Base-by-base conservation (phyloP, 2,888 invertebrate genomes). In the Bhutanitis thaidina region DNA sequence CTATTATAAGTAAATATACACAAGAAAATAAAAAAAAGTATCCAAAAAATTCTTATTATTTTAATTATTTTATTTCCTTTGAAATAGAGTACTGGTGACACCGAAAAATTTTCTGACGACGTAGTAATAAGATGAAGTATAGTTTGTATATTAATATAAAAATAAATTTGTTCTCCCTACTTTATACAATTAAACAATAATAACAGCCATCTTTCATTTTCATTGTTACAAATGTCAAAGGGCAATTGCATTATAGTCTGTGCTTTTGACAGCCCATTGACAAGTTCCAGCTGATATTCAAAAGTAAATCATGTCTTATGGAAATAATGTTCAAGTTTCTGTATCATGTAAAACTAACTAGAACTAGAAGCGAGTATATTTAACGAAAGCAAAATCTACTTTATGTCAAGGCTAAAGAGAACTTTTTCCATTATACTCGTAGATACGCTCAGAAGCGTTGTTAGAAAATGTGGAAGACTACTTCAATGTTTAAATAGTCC, bases 141-240 rank as follows among this genome's bases (percentile, higher is more conserved):
- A 20, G 20, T 20, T 20, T 20, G 20, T 20, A 20, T 20, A 3
- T 20, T 36, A 27, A 14, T 29, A 27, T 27, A 27, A 27, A 27
- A 4, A 27, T 8, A 27, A 27, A 7, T 27, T 27, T 34, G 1
- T 10, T 12, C n/a, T 10, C 34, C 34, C 43, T 39, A 41, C 15
- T 43, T 12, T 43, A 13, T 29, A 39, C 30, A 29, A 47, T 47
- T 43, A 43, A 52, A 48, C 29, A 43, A 52, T 39, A 48, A 34
- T 35, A 52, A 39, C 25, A 36, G 38, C 43, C 55, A 69, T 67
- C 61, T 62, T 64, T 69, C 65, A 67, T 65, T 55, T 57, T 48
- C 53, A 60, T 67, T 62, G 62, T 59, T 44, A 54, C 53, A 55
- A 58, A 64, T 65, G 69, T 68, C 66, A 65, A 61, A 69, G 65